phyloP scores from a whole-genome alignment of 1,140 invertebrate genomes.

The Drosophila sulfurigaster region DNA sequence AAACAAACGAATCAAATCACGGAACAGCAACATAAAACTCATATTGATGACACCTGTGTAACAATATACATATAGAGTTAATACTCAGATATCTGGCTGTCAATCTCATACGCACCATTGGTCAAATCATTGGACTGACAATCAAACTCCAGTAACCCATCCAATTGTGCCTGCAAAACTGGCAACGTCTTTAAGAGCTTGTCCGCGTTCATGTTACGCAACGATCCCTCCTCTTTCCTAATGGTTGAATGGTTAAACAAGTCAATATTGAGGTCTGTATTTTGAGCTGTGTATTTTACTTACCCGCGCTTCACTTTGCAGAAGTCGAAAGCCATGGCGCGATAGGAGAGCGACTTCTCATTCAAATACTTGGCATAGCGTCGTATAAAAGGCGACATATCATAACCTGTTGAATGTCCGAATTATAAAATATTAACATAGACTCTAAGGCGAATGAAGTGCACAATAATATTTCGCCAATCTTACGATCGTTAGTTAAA shows the following conservation, averaged over 20 bases:
- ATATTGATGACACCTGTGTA: constrained; percentile 95
- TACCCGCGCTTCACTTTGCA: constrained; percentile 99
- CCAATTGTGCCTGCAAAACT: constrained; percentile 97
- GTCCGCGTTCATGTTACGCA: constrained; percentile 98
- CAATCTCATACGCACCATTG: constrained; percentile 88
- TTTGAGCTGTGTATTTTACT: constrained; percentile 85
- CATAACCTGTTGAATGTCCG: constrained; percentile 91
- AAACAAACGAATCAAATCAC: constrained; percentile 99
- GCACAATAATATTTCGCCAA: constrained; percentile 7
- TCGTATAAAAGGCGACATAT: constrained; percentile 99
- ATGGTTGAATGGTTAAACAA: constrained; percentile 6
- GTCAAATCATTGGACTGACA: constrained; percentile 98
- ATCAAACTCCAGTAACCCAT: constrained; percentile 98
- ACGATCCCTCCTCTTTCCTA: constrained; percentile 96
- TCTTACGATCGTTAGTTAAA: constrained; percentile 9
- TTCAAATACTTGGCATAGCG: constrained; percentile 99
- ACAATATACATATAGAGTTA: background rate
- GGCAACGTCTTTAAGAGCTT: constrained; percentile 99
- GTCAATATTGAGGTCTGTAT: constrained; percentile 5
- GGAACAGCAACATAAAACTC: constrained; percentile 98
- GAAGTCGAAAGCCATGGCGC: constrained; percentile 99
- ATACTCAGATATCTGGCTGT: background rate
- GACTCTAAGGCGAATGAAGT: background rate
- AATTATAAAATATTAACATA: constrained; percentile 14
- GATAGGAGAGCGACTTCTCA: constrained; percentile 99